Base-by-base conservation (phyloP, 2,113 vertebrate species). In the Thymallus thymallus region DNA sequence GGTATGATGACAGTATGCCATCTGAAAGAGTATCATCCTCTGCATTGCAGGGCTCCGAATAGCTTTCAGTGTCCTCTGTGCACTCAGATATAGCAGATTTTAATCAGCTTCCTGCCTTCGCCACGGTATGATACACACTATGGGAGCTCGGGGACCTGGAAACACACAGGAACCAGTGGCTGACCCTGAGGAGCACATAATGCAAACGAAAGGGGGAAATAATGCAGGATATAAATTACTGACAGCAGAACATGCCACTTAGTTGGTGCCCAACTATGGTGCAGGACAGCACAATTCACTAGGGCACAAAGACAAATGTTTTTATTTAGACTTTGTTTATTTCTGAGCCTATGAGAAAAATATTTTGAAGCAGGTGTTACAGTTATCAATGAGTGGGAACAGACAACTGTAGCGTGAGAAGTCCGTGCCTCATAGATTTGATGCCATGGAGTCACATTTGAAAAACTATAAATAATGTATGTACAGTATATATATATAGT, bases 51-150 rank as follows among this genome's bases (percentile, higher is more conserved):
- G 46, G 75, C 66, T 78, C 35, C 80, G 82, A 85, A 81, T 83
- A 84, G 76, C 75, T 73, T 29, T 48, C 62, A 16, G 73, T 84
- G 83, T 83, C 84, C 72, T 85, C 71, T 29, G 81, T 82, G 83
- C 85, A 84, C 29, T 78, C 77, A 76, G 73, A 80, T 84, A 85
- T 84, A 81, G 79, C 72, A 78, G 88, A 86, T 88, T 90, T 85
- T 88, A 90, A 88, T 91, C 87, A 85, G 87, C 80, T 73, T 79
- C 82, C 45, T 68, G 64, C 81, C 84, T 61, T 83, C 58, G 68
- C 75, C 75, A 56, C 69, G 69, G 69, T 67, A 41, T 67, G 83
- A 83, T 72, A 74, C 35, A 76, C 76, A 75, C 81, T 73, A 9
- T 26, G 18, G 80, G 77, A 85, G 70, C 72, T 24, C 16, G 46